Evolutionary conservation across 1,140 invertebrate species (phyloP).

Genomic region (Philotrypesis tridentata): DNA sequence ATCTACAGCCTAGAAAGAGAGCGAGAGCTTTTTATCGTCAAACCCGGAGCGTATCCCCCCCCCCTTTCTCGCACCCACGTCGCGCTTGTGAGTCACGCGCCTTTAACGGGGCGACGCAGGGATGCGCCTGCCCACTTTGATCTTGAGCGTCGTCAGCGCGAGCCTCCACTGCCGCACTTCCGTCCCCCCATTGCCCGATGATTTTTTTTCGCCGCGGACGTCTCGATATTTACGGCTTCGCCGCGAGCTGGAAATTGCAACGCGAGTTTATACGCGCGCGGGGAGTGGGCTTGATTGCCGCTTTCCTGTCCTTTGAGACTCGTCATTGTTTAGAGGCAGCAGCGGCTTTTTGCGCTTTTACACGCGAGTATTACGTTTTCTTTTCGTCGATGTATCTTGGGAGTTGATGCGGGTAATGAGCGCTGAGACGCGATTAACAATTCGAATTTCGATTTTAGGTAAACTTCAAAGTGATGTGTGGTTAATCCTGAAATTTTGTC

Average conservation of each 20-base stretch:
- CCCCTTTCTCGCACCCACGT: slow-evolving; percentile 56
- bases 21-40: not conserved
- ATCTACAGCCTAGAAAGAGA: not conserved
- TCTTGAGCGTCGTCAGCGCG: not conserved
- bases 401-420: too few relatives aligned
- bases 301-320: not conserved
- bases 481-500: too few relatives aligned
- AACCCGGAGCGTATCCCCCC: not conserved
- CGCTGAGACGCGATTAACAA: too few relatives aligned
- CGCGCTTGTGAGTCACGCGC: slow-evolving; percentile 62
- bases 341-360: too few relatives aligned
- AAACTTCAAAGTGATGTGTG: too few relatives aligned
- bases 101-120: slow-evolving; percentile 56
- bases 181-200: not conserved
- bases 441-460: too few relatives aligned
- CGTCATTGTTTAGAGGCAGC: not conserved
- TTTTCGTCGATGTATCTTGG: too few relatives aligned
- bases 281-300: not conserved
- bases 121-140: slow-evolving; percentile 27
- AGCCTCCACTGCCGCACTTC: not conserved
- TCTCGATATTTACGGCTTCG: not conserved
- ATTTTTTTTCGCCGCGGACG: not conserved
- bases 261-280: not conserved
- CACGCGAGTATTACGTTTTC: too few relatives aligned
- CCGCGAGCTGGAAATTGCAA: not conserved